phyloP scores from a whole-genome alignment of 2,113 vertebrate genomes.

The Salvelinus alpinus region DNA sequence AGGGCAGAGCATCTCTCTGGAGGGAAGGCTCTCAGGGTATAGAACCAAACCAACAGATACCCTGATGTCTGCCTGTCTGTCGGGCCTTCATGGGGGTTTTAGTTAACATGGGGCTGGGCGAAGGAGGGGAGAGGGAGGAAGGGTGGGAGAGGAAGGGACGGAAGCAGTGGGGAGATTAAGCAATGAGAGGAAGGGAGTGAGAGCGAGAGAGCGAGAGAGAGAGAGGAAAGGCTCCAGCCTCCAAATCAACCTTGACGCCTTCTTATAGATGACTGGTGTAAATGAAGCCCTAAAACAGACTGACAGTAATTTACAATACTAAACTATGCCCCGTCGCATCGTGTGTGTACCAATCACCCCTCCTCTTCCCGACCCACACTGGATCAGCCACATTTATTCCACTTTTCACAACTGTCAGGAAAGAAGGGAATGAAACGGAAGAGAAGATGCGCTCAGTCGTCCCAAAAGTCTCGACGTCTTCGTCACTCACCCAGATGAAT shows the following conservation, averaged over 20 bases:
- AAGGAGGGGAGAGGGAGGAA: no score
- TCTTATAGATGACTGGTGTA: slow-evolving; percentile 6
- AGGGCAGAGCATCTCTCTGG: no score
- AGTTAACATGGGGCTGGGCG: no score
- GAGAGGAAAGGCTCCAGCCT: background rate
- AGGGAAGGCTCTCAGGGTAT: no score
- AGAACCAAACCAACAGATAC: no score
- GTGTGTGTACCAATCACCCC: background rate
- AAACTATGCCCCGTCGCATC: slow-evolving; percentile 18
- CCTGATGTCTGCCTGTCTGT: no score
- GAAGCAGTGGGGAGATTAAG: no score
- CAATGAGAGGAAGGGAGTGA: background rate
- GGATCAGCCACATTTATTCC: slow-evolving; percentile 24
- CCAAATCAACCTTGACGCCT: slow-evolving; percentile 26
- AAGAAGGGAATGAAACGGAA: background rate
- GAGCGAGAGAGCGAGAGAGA: background rate
- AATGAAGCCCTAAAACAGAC: slow-evolving; percentile 25
- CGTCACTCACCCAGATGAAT: slow-evolving; percentile 18
- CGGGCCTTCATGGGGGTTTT: no score
- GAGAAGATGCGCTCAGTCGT: no score
- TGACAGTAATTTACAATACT: slow-evolving; percentile 13
- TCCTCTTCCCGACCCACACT: background rate
- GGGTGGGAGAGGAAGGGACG: background rate
- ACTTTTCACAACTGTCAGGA: slow-evolving; percentile 37
- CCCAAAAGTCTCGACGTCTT: background rate